These are phyloP conservation scores for Liasis olivaceus DNA, from an alignment of 2,797 vertebrate species.

Conservation along the genomic window DNA sequence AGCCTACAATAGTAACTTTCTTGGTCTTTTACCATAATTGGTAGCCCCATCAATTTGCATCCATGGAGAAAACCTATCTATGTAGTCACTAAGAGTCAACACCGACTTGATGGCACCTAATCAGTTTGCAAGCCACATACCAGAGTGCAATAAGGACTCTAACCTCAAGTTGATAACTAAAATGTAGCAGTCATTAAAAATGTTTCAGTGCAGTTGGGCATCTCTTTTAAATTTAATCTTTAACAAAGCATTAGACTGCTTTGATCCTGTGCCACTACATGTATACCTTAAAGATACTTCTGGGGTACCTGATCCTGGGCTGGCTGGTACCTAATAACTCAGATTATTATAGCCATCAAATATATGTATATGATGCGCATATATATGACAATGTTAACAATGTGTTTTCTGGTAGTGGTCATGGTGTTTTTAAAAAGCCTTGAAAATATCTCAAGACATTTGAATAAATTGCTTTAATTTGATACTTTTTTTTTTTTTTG, in stretches of 20 bases:
- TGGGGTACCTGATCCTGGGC: neutral
- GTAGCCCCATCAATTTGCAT: neutral
- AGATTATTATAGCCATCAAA: neutral
- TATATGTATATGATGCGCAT: neutral
- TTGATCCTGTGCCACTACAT: neutral
- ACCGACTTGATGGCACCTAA: neutral
- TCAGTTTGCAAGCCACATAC: neutral
- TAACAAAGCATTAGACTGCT: neutral
- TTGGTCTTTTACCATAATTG: neutral
- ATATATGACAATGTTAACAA: neutral
- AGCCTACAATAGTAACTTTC: neutral
- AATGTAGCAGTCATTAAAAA: neutral
- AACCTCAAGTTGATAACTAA: neutral
- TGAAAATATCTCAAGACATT: neutral
- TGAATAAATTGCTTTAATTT: neutral
- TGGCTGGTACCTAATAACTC: neutral
- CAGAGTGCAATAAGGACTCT: neutral
- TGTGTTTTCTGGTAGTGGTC: neutral
- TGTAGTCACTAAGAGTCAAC: neutral
- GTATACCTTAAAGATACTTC: neutral
- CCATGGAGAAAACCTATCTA: neutral
- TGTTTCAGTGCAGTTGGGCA: neutral
- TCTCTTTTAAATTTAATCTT: neutral
- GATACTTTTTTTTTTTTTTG: neutral
- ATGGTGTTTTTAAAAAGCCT: neutral